Percentiles rank a stretch among this genome's conserved stretches.
phyloP scores from a whole-genome alignment of 2,797 vertebrate species.

The Acanthopagrus latus region DNA sequence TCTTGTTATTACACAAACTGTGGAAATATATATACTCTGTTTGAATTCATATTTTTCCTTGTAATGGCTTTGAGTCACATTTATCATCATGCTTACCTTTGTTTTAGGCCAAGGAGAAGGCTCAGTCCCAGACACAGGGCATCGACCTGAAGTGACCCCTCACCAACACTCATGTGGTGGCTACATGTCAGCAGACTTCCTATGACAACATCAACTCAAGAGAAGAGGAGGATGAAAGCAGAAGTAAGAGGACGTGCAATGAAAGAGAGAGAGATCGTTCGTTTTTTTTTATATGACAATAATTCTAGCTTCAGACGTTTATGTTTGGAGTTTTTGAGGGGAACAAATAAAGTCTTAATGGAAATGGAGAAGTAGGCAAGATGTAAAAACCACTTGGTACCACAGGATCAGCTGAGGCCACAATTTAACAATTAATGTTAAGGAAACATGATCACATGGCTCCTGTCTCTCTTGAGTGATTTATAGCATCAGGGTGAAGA shows the following conservation, averaged over 20 bases:
- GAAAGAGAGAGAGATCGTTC: neutral
- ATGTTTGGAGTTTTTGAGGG: neutral
- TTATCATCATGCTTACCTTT: neutral
- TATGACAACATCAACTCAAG: constrained; percentile 21
- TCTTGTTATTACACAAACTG: too few relatives aligned
- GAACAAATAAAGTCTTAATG: neutral
- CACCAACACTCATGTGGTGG: neutral
- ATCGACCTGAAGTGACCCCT: constrained; percentile 79
- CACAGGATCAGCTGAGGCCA: neutral
- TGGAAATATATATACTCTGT: too few relatives aligned
- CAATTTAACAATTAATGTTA: neutral
- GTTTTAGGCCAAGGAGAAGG: constrained; percentile 73
- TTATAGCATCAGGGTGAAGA: constrained; percentile 3
- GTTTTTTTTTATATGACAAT: constrained; percentile 31
- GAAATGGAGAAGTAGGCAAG: neutral
- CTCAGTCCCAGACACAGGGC: constrained; percentile 60
- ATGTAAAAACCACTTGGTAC: constrained; percentile 2
- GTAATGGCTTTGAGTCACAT: neutral
- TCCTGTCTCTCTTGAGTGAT: constrained; percentile 7
- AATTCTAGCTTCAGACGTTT: constrained; percentile 1
- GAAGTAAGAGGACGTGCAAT: constrained; percentile 18
- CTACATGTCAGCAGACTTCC: constrained; percentile 21
- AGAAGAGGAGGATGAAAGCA: constrained; percentile 15
- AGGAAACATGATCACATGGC: neutral
- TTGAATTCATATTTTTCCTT: neutral